Evolutionary conservation across 2,113 vertebrate genomes (phyloP).

Genomic region (Rhegmatorhina hoffmannsi): DNA sequence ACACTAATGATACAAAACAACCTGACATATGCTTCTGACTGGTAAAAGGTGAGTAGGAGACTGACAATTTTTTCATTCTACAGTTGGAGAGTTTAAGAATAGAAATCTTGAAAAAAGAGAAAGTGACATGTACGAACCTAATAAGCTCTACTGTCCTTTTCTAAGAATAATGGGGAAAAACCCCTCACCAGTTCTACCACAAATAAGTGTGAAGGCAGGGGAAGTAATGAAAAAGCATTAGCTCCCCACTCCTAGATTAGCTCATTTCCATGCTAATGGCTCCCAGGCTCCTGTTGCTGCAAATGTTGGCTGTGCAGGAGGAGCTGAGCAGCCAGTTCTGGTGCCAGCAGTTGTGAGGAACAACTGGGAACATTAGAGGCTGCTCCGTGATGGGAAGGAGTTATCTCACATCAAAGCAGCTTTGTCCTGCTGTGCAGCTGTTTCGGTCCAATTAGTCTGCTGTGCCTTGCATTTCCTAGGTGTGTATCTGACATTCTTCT

Average conservation of each 20-base stretch:
- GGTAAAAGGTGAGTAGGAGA: not conserved
- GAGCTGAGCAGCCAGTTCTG: not conserved
- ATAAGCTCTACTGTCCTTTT: not conserved
- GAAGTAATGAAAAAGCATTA: not conserved
- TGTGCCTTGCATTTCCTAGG: not conserved
- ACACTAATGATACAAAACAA: conserved; percentile 1
- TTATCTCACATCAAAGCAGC: not conserved
- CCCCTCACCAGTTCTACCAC: not conserved
- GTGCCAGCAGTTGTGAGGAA: not conserved
- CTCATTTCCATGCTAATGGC: not conserved
- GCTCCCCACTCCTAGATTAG: not conserved
- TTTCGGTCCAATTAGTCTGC: not conserved
- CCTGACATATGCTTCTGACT: not conserved
- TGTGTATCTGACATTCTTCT: not conserved
- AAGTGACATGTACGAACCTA: not conserved
- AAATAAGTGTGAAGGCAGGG: not conserved
- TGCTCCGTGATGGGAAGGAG: not conserved
- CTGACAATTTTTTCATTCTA: not conserved
- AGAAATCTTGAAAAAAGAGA: not conserved
- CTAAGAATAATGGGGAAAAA: not conserved
- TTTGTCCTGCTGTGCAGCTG: not conserved
- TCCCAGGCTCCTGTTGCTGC: not conserved
- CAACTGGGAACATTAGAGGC: fast-evolving
- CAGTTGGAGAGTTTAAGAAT: not conserved
- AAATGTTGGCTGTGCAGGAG: not conserved